Base-by-base conservation (phyloP, 2,888 invertebrate genomes). In the Lacanobia oleracea region DNA sequence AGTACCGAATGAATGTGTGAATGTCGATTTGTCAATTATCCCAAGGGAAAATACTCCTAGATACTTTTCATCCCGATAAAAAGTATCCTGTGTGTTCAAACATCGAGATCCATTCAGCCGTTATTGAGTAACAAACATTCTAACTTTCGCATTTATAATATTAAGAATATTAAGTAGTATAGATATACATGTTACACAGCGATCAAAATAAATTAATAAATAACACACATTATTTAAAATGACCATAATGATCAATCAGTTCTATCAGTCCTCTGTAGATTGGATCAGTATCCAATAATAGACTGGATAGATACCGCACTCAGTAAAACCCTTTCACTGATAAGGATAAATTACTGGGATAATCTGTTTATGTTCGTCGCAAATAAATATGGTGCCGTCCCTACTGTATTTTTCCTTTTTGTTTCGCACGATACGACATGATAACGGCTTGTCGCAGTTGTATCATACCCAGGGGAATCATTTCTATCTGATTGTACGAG, bases 241-340 rank as follows among this genome's bases (percentile, higher is more conserved):
- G 18, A 21, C 40, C 27, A 21, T 71, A 53, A 63, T 50, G 27
- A 63, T 60, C 27, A 68, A 66, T 60, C 54, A 56, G 62, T 43
- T 62, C 57, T 18, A 66, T 60, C 54, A 56, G 65, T 43, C 65
- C 57, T 18, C n/a, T 12, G 40, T 56, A 72, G 51, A 72, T 68
- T 72, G 77, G 33, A 72, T 82, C 72, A 68, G 65, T 16, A 53
- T 43, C 51, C 40, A 40, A 77, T 78, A 68, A 61, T 66, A 51
- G 60, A 72, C 62, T 65, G 27, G 23, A 61, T 71, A 51, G 33
- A 54, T 51, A 60, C 40, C 37, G 37, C 23, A 54, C 65, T 68
- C 51, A 48, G 66, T 72, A 62, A 75, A 71, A 67, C 73, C 81
- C 66, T 82, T 77, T 50, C 37, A 54, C 48, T 48, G 76, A 83